A percentile compares a stretch with the other conserved stretches of the same genome.
phyloP scores from a whole-genome alignment of 92 coral and sea anemone species.

The Galaxea fascicularis region DNA sequence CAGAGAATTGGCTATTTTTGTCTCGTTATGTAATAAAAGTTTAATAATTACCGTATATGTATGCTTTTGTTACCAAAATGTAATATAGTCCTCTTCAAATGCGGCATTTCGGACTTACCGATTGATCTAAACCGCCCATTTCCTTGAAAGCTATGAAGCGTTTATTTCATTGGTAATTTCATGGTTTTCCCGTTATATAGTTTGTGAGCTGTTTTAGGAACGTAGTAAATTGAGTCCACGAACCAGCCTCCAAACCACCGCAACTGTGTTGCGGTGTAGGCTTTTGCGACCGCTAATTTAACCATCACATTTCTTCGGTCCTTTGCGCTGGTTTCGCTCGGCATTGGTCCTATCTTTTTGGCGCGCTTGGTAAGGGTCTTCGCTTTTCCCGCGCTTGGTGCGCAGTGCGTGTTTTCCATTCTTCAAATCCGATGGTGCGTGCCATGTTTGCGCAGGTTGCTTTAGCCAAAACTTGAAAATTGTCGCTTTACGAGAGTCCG shows the following conservation, averaged over 20 bases:
- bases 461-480: too few species aligned
- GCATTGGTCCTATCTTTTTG: neutral
- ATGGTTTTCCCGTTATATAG: neutral
- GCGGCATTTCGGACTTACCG: neutral
- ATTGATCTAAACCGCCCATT: neutral
- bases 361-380: too few species aligned
- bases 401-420: too few species aligned
- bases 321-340: neutral
- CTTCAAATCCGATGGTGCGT: neutral
- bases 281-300: too few species aligned
- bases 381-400: too few species aligned
- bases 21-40: slow-evolving; percentile 22
- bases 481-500: too few species aligned
- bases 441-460: neutral
- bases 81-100: slow-evolving; percentile 16
- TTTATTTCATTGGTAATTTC: neutral
- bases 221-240: neutral
- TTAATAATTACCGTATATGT: neutral
- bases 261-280: too few species aligned
- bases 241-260: too few species aligned
- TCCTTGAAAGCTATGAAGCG: neutral
- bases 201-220: neutral
- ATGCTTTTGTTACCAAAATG: slow-evolving; percentile 30
- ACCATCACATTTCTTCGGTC: neutral
- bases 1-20: slow-evolving; percentile 35